phyloP scores from a whole-genome alignment of 2,113 vertebrate genomes.

The Paradoxurus hermaphroditus region DNA sequence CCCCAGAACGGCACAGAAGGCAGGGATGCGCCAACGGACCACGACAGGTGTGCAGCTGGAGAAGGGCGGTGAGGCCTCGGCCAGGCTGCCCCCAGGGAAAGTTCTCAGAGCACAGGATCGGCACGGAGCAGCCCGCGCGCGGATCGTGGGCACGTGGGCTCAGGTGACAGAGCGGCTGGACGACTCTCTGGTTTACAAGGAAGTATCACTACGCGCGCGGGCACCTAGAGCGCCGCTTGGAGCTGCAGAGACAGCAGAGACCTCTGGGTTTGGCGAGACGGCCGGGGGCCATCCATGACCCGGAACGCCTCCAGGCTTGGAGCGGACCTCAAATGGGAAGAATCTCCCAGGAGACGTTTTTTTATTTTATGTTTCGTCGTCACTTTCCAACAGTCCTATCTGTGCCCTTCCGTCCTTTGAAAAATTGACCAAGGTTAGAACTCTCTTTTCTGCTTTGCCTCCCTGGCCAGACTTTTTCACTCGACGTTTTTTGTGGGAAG shows the following conservation, averaged over 20 bases:
- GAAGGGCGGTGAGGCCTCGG: accelerated
- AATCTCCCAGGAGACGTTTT: not conserved
- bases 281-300: not conserved
- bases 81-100: not conserved
- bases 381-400: not conserved
- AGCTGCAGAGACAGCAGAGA: not conserved
- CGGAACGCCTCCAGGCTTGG: not conserved
- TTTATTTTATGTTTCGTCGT: not conserved
- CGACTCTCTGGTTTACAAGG: not conserved
- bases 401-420: not conserved
- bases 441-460: not conserved
- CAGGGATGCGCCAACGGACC: not conserved
- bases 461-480: not conserved
- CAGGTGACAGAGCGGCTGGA: not conserved
- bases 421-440: not conserved
- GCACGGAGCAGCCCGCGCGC: accelerated
- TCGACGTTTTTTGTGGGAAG: not conserved
- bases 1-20: not conserved
- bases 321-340: not conserved
- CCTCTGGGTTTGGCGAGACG: too few relatives aligned
- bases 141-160: accelerated
- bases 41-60: not conserved
- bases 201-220: not conserved
- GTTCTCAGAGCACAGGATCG: not conserved
- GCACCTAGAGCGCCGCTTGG: not conserved